These are phyloP conservation scores for Pheosia tremula DNA, from an alignment of 2,888 invertebrate genomes.

Conservation along the genomic window DNA sequence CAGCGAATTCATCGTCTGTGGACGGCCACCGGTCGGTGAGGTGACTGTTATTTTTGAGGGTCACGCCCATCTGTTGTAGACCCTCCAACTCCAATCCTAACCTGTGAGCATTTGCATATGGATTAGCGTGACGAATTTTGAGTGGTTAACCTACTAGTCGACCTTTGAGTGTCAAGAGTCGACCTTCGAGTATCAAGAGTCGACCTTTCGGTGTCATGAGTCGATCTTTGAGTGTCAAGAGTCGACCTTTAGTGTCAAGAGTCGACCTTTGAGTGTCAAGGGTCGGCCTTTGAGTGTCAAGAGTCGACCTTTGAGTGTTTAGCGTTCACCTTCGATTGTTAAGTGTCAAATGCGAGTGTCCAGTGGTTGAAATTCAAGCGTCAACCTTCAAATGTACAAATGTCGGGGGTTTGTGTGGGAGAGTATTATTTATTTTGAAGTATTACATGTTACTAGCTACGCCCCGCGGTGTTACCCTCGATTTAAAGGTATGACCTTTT, in stretches of 20 bases:
- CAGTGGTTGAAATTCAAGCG: too few relatives aligned
- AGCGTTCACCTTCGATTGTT: background rate
- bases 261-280: too few relatives aligned
- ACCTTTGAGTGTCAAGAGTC: background rate
- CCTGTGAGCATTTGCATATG: conserved; percentile 36
- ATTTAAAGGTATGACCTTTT: too few relatives aligned
- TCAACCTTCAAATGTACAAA: too few relatives aligned
- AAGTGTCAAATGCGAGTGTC: background rate
- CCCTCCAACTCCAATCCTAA: conserved; percentile 60
- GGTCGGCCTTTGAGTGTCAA: too few relatives aligned
- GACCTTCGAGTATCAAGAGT: background rate
- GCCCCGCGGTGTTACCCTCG: too few relatives aligned
- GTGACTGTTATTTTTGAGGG: conserved; percentile 47
- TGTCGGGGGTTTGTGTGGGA: too few relatives aligned
- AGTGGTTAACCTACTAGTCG: background rate
- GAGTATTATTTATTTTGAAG: too few relatives aligned
- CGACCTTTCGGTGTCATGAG: background rate
- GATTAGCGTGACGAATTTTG: background rate
- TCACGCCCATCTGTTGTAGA: conserved; percentile 61
- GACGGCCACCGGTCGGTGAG: conserved; percentile 65
- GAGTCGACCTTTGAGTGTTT: background rate
- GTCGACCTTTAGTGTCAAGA: too few relatives aligned
- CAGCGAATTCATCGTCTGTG: conserved; percentile 82
- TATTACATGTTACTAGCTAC: too few relatives aligned
- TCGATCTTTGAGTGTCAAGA: background rate